phyloP scores from a whole-genome alignment of 2,888 invertebrate genomes.

The Cheilosia grossa region DNA sequence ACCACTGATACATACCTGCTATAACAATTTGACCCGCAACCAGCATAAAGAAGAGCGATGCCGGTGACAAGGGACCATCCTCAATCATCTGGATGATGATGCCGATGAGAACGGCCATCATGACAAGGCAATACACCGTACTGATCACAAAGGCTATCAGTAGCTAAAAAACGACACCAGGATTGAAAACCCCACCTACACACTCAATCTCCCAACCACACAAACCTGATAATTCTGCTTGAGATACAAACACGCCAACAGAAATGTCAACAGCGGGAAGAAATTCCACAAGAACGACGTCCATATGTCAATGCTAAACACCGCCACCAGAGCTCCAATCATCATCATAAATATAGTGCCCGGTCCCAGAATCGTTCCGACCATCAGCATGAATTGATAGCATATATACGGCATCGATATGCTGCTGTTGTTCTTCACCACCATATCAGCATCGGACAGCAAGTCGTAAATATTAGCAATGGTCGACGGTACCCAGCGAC shows the following conservation, averaged over 20 bases:
- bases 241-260: constrained; percentile 86
- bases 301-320: constrained; percentile 89
- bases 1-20: constrained; percentile 83
- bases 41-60: constrained; percentile 92
- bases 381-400: constrained; percentile 89
- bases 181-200: neutral
- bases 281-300: constrained; percentile 87
- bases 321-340: constrained; percentile 90
- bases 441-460: constrained; percentile 89
- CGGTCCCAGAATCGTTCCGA: constrained; percentile 89
- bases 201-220: neutral
- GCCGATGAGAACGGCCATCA: constrained; percentile 94
- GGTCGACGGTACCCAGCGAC: constrained; percentile 98
- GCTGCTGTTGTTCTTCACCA: constrained; percentile 93
- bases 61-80: constrained; percentile 92
- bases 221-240: constrained; percentile 86
- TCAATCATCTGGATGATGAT: constrained; percentile 90
- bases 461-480: constrained; percentile 97
- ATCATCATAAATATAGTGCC: constrained; percentile 91
- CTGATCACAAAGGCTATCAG: constrained; percentile 90
- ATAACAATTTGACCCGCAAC: constrained; percentile 88
- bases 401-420: constrained; percentile 92
- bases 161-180: constrained; percentile 83
- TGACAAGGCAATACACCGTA: constrained; percentile 90
- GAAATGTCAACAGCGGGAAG: constrained; percentile 87